Evolutionary conservation across 1,140 invertebrate species (phyloP).

Genomic region (Batillaria attramentaria): DNA sequence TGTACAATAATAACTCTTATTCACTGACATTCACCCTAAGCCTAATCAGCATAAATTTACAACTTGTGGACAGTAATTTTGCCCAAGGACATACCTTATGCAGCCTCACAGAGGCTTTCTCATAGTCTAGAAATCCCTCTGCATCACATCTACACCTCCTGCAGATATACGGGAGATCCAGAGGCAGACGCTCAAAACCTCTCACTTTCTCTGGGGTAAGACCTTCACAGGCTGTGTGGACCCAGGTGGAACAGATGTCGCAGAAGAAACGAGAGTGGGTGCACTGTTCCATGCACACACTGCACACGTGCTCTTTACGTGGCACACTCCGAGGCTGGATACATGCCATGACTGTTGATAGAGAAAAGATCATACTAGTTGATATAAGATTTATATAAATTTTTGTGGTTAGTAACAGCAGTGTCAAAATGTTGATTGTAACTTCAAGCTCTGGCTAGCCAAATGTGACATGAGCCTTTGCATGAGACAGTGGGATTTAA

Average conservation of each 20-base stretch:
- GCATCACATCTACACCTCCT: conserved; percentile 16
- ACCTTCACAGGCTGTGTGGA: conserved; percentile 9
- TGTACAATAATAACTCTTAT: neutral
- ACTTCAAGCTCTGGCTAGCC: too few species aligned
- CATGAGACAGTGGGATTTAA: too few species aligned
- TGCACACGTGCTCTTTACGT: conserved; percentile 3
- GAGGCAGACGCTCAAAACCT: neutral
- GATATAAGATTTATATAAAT: too few species aligned
- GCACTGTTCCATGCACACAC: neutral
- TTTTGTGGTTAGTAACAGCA: too few species aligned
- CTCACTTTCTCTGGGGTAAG: neutral
- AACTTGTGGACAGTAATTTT: neutral
- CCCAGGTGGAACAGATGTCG: conserved; percentile 9
- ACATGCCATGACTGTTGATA: conserved; percentile 22
- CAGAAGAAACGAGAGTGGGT: neutral
- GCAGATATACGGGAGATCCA: conserved; percentile 16
- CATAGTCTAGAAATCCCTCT: conserved; percentile 3
- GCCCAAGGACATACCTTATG: neutral
- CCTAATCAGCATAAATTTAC: neutral
- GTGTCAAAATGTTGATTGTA: too few species aligned
- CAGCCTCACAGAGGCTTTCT: conserved; percentile 9
- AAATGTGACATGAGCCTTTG: too few species aligned
- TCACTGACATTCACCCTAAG: neutral
- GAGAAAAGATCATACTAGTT: too few species aligned
- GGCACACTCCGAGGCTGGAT: neutral